phyloP scores from a whole-genome alignment of 2,888 invertebrate species.

The Lasioglossum pauxillum region DNA sequence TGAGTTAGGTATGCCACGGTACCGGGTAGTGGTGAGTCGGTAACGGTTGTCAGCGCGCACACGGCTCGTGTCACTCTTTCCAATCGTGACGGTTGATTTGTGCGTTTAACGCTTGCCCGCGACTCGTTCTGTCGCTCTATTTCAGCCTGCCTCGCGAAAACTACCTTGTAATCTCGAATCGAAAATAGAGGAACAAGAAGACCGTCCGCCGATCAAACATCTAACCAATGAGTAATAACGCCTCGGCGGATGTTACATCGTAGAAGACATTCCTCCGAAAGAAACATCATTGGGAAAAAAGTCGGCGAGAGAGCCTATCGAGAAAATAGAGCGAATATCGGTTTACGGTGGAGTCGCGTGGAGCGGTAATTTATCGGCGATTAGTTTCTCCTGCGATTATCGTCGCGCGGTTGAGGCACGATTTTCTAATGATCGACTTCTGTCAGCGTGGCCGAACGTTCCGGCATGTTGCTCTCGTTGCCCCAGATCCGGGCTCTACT shows the following conservation, averaged over 20 bases:
- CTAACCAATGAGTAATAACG: background rate
- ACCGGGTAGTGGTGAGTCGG: slow-evolving; percentile 50
- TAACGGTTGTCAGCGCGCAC: slow-evolving; percentile 70
- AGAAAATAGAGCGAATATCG: slow-evolving; percentile 14
- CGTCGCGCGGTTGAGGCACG: background rate
- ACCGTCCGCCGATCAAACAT: background rate
- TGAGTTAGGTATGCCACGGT: slow-evolving; percentile 57
- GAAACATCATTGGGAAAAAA: background rate
- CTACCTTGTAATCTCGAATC: background rate
- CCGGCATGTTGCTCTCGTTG: slow-evolving; percentile 17
- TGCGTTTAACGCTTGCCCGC: slow-evolving; percentile 56
- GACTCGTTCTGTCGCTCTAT: slow-evolving; percentile 24
- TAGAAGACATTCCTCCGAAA: background rate
- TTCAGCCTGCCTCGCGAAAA: background rate
- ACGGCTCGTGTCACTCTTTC: slow-evolving; percentile 68
- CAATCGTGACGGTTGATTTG: slow-evolving; percentile 60
- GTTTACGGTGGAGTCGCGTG: background rate
- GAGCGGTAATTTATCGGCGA: background rate
- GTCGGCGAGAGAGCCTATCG: background rate
- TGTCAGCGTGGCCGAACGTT: slow-evolving; percentile 33
- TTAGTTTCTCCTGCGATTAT: slow-evolving; percentile 17
- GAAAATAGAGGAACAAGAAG: background rate
- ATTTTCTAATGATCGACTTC: slow-evolving; percentile 29
- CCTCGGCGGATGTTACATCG: background rate
- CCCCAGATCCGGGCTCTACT: slow-evolving; percentile 42